Evolutionary conservation across 2,888 invertebrate species (phyloP).

Genomic region (Dendrolimus houi): DNA sequence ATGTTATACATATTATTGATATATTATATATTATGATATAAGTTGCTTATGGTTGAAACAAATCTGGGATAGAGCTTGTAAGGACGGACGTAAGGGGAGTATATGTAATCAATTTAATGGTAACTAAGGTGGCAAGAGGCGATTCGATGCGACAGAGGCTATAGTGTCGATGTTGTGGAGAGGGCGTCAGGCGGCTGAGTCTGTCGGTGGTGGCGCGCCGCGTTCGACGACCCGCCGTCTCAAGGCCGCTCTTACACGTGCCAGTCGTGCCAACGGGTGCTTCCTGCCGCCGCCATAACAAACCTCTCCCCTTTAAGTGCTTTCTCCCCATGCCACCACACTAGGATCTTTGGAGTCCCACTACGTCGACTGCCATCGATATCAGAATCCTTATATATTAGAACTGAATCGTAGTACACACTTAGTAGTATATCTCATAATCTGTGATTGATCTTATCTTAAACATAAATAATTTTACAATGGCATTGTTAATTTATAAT

Average conservation of each 20-base stretch:
- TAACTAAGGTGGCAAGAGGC: conserved; percentile 22
- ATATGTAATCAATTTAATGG: too few relatives aligned
- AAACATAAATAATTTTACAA: too few relatives aligned
- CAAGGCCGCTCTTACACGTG: conserved; percentile 72
- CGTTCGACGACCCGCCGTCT: conserved; percentile 67
- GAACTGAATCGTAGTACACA: too few relatives aligned
- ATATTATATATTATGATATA: too few relatives aligned
- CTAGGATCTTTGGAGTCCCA: conserved; percentile 9
- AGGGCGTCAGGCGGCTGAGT: conserved; percentile 43
- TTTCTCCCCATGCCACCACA: conserved; percentile 27
- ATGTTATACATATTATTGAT: too few relatives aligned
- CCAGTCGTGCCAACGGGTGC: conserved; percentile 62
- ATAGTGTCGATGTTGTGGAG: conserved; percentile 38
- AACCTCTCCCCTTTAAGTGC: conserved; percentile 55
- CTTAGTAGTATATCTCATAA: too few relatives aligned
- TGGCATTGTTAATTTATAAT: too few relatives aligned
- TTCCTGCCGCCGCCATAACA: conserved; percentile 71
- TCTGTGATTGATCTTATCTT: too few relatives aligned
- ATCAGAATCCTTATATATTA: not conserved
- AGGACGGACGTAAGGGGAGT: too few relatives aligned
- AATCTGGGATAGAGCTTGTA: too few relatives aligned
- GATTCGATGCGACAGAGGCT: conserved; percentile 36
- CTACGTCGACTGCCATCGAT: not conserved
- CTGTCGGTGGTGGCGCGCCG: conserved; percentile 42
- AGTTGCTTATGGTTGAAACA: too few relatives aligned